phyloP scores from a whole-genome alignment of 1,140 invertebrate species.

The Leptinotarsa texana region DNA sequence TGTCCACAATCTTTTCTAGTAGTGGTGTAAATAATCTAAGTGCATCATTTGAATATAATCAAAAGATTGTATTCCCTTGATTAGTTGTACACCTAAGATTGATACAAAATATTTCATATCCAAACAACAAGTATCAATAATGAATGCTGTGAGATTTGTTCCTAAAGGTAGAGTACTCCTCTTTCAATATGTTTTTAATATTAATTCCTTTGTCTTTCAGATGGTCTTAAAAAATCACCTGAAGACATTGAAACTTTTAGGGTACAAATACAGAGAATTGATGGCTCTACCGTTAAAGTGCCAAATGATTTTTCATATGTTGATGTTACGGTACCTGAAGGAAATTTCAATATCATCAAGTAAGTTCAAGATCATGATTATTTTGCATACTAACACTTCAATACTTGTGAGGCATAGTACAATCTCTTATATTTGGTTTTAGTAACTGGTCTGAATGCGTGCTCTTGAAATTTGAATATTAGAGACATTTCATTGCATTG shows the following conservation, averaged over 20 bases:
- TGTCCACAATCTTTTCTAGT: neutral
- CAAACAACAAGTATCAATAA: neutral
- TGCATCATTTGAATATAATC: constrained; percentile 6
- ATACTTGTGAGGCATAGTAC: too few relatives aligned
- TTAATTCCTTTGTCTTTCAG: constrained; percentile 31
- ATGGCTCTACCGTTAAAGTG: constrained; percentile 44
- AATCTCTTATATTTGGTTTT: too few relatives aligned
- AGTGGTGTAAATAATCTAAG: neutral
- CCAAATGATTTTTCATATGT: constrained; percentile 40
- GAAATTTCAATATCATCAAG: constrained; percentile 46
- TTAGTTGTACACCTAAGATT: too few relatives aligned
- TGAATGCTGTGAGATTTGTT: constrained; percentile 34
- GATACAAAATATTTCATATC: too few relatives aligned
- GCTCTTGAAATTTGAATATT: too few relatives aligned
- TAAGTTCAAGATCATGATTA: constrained; percentile 33
- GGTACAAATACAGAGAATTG: constrained; percentile 47
- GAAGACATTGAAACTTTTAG: constrained; percentile 44
- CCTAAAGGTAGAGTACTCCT: constrained; percentile 36
- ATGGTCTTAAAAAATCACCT: constrained; percentile 33
- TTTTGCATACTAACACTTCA: too few relatives aligned
- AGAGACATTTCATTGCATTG: too few relatives aligned
- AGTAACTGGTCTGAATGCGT: neutral
- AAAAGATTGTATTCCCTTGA: neutral
- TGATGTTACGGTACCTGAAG: constrained; percentile 49
- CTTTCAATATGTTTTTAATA: neutral